A percentile compares a stretch with the other conserved stretches of the same genome.
Evolutionary conservation across 1,140 invertebrate genomes (phyloP).

Genomic region (Meteorus sp.): DNA sequence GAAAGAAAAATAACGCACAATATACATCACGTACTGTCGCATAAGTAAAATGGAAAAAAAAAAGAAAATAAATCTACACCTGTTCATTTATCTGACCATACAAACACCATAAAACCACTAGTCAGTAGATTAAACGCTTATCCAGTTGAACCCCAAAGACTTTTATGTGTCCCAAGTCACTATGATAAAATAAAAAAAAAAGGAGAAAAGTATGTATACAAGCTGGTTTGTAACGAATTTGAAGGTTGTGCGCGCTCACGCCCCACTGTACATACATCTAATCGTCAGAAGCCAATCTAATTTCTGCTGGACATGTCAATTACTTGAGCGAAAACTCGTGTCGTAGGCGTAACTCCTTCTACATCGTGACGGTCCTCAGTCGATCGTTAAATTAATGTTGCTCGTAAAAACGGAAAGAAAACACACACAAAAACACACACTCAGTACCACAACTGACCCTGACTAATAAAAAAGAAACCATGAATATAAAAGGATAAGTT

Average conservation of each 20-base stretch:
- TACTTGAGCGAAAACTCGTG: slow-evolving; percentile 14
- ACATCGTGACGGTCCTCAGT: neutral
- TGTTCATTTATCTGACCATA: neutral
- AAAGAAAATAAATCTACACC: too few species aligned
- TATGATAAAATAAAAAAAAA: too few species aligned
- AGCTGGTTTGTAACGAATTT: too few species aligned
- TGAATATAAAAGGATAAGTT: too few species aligned
- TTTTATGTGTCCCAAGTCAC: neutral
- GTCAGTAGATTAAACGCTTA: neutral
- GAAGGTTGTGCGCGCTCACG: too few species aligned
- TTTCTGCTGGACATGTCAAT: slow-evolving; percentile 12
- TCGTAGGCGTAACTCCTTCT: neutral
- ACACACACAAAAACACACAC: too few species aligned
- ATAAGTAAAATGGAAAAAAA: too few species aligned
- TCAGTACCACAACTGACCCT: too few species aligned
- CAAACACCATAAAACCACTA: slow-evolving; percentile 4
- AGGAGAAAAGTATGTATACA: too few species aligned
- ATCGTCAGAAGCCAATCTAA: slow-evolving; percentile 15
- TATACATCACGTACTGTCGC: too few species aligned
- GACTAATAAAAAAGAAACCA: neutral
- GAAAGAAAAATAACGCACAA: too few species aligned
- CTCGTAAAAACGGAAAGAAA: slow-evolving; percentile 6
- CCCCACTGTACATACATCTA: too few species aligned
- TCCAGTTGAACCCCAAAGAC: neutral
- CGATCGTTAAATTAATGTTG: slow-evolving; percentile 13